Conservation (phyloP, 2,113 vertebrate species). For the Leucoraja erinaceus region DNA sequence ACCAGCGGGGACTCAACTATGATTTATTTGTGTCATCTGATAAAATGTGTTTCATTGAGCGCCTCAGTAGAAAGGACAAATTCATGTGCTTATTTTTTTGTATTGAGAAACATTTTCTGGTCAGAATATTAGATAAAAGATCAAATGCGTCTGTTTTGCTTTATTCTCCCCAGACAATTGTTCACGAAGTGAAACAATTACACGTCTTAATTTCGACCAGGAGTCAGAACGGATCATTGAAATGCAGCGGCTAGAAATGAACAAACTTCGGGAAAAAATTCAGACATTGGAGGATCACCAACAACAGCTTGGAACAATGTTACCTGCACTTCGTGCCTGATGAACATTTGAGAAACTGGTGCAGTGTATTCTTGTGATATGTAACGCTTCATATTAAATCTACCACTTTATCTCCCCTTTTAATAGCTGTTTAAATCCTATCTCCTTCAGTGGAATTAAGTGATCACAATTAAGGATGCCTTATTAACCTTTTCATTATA, state of each 20-base stretch:
- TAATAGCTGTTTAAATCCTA: not conserved
- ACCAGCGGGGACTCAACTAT: no score
- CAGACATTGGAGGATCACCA: slow-evolving; percentile 51
- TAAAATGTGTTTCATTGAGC: not conserved
- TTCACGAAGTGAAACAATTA: slow-evolving; percentile 40
- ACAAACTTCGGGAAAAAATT: slow-evolving; percentile 58
- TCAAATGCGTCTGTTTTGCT: not conserved
- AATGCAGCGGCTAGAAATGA: slow-evolving; percentile 68
- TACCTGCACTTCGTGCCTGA: slow-evolving; percentile 45
- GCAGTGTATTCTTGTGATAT: not conserved
- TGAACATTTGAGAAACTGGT: not conserved
- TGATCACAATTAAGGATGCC: not conserved
- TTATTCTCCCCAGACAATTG: slow-evolving; percentile 6
- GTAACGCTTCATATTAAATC: not conserved
- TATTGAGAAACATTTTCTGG: not conserved
- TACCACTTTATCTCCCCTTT: not conserved
- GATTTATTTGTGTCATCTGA: not conserved
- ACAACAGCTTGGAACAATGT: slow-evolving; percentile 43
- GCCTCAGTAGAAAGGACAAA: not conserved
- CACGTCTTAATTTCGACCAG: slow-evolving; percentile 56
- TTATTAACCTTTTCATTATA: not conserved
- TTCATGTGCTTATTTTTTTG: not conserved
- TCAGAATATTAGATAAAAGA: not conserved
- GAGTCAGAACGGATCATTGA: slow-evolving; percentile 66
- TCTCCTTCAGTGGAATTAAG: not conserved